Base-by-base conservation (phyloP, 2,888 invertebrate genomes). In the Nymphalis urticae region DNA sequence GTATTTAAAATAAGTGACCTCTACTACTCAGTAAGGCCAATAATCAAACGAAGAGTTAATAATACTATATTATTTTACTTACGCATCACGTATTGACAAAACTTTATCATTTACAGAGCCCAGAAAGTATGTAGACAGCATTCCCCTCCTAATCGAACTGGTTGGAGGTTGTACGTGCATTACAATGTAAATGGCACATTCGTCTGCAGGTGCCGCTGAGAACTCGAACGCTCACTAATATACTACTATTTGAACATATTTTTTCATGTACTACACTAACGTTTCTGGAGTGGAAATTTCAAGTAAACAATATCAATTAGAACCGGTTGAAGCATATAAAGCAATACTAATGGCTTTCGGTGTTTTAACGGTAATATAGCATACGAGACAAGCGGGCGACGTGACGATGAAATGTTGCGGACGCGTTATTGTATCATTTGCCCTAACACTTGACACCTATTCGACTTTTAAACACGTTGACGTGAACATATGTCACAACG, bases 121-220 rank as follows among this genome's bases (percentile, higher is more conserved):
- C 64, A 66, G 71, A 74, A 75, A 76, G 75, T 78, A 78, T 85
- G 82, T 83, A 83, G 82, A 86, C 88, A 84, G 84, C 90, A 90
- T 90, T 90, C 89, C 86, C 87, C 80, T 85, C 85, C 81, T 86
- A 87, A 88, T 89, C 86, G 87, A 87, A 89, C 90, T 85, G 89
- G 90, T 89, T 88, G 82, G 81, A 83, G 80, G 85, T 84, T 85
- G 82, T 85, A 82, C 83, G 84, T 85, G 84, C 88, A 88, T 89
- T 90, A 90, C 89, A 90, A 89, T 90, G 90, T 90, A 90, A 90
- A 89, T 88, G 87, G 90, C 87, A 89, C 88, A 86, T 86, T 86
- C 84, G 86, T 87, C 86, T 87, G 88, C 89, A 90, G 89, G 88
- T 90, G 89, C 85, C 81, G 82, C 80, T 80, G 77, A 85, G 85